phyloP scores from a whole-genome alignment of 2,797 vertebrate genomes.

The Phaenicophaeus curvirostris region DNA sequence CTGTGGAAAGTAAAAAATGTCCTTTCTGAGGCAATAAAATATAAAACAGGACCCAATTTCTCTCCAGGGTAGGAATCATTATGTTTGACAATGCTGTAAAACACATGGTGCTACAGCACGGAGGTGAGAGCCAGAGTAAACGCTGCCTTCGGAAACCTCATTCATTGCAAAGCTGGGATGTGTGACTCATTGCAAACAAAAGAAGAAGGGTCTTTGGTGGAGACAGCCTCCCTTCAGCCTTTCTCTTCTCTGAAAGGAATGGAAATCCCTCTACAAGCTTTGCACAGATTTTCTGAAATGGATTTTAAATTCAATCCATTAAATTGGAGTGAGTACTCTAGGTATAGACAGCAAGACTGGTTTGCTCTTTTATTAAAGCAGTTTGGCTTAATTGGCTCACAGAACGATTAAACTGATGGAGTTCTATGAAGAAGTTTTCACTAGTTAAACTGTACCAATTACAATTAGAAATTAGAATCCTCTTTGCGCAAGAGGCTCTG shows the following conservation, averaged over 20 bases:
- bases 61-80: constrained; percentile 77
- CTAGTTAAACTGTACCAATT: not conserved
- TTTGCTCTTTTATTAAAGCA: not conserved
- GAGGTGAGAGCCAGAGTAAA: constrained; percentile 26
- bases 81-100: constrained; percentile 75
- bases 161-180: not conserved
- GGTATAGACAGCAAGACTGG: not conserved
- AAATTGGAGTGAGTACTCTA: not conserved
- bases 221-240: not conserved
- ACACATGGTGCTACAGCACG: constrained; percentile 14
- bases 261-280: not conserved
- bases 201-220: not conserved
- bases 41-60: constrained; percentile 75
- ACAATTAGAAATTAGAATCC: not conserved
- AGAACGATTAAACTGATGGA: not conserved
- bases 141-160: not conserved
- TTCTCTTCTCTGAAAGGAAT: not conserved
- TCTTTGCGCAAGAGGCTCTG: not conserved
- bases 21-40: constrained; percentile 78
- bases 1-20: constrained; percentile 77
- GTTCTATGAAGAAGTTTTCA: not conserved
- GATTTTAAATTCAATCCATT: not conserved
- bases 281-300: not conserved
- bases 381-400: constrained; percentile 2
- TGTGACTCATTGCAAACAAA: not conserved